Evolutionary conservation across 2,888 invertebrate species (phyloP), one percentile per base, ranked within the genome.

Genomic region (Colostygia pectinataria): DNA sequence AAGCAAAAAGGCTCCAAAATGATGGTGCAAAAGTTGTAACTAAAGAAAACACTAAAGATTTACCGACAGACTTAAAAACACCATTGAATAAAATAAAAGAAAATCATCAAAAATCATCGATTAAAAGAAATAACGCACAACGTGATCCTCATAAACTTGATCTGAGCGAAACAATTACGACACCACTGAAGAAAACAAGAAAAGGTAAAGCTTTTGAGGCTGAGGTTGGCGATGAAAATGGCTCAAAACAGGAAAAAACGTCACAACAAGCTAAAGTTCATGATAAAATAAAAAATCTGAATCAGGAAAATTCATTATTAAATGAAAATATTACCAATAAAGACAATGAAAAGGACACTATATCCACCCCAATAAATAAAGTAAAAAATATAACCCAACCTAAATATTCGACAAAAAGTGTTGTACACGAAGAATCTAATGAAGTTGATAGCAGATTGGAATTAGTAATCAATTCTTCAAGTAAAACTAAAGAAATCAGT

Each of bases 1-100:
- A 40, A 36, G 49, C 33, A 2, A 15, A 49, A 20, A 33, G 34
- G 2, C 24, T 38, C 7, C 14, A 36, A 20, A 40, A 40, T 20
- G 18, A 32, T 12, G 9, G 12, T 10, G 18, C 9, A 23, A 14
- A 7, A 15, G 28, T 13, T 13, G 4, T 6, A 13, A 10, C n/a
- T 13, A 5, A 37, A 8, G 10, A 27, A 31, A 27, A 8, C 8
- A 24, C 9, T 2, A 12, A 25, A 13, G 25, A 29, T 0, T 8
- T 15, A 29, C 5, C 8, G 4, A 6, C 10, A 20, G 14, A n/a
- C n/a, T n/a, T 12, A 14, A 10, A 23, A 36, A 27, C 18, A 2
- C 24, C 34, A 29, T 23, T 33, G 14, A 9, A 15, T 10, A 34
- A 28, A 12, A 10, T n/a, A 40, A 44, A 45, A 33, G 42, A 49